Percentiles rank a stretch among this genome's conserved stretches.
These are phyloP conservation scores for Rhyacophila brunnea DNA, from an alignment of 1,140 invertebrate genomes.

Conservation along the genomic window DNA sequence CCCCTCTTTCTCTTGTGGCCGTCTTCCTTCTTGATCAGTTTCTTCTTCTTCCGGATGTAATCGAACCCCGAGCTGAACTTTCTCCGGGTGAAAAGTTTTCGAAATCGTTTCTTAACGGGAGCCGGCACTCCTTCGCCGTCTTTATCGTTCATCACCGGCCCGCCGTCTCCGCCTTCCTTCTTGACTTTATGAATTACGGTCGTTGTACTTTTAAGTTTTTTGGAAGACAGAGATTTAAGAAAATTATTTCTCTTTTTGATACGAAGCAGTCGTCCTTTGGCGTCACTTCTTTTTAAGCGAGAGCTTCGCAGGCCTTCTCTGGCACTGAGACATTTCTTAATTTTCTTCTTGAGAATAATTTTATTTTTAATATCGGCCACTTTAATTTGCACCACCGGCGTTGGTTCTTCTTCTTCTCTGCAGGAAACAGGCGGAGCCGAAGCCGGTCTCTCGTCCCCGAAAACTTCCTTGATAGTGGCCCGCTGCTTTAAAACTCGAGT, in stretches of 20 bases:
- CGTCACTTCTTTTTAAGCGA: conserved; percentile 59
- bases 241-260: conserved; percentile 58
- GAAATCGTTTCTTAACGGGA: conserved; percentile 42
- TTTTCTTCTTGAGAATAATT: conserved; percentile 13
- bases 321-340: conserved; percentile 40
- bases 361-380: conserved; percentile 36
- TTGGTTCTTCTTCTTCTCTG: conserved; percentile 40
- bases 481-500: conserved; percentile 72
- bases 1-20: conserved; percentile 38
- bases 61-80: conserved; percentile 71
- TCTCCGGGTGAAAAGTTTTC: conserved; percentile 50
- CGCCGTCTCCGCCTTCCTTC: conserved; percentile 31
- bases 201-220: conserved; percentile 39
- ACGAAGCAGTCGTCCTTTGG: conserved; percentile 55
- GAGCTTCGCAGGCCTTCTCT: conserved; percentile 58
- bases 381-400: conserved; percentile 37
- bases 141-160: not conserved
- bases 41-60: conserved; percentile 85
- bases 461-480: conserved; percentile 76
- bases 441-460: conserved; percentile 70
- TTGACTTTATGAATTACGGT: conserved; percentile 25
- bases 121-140: not conserved
- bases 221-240: conserved; percentile 53
- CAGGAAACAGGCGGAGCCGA: conserved; percentile 58
- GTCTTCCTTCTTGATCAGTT: conserved; percentile 50